These are phyloP conservation scores for Ommatoiulus sabulosus DNA, from an alignment of 2,888 invertebrate species.

Conservation along the genomic window DNA sequence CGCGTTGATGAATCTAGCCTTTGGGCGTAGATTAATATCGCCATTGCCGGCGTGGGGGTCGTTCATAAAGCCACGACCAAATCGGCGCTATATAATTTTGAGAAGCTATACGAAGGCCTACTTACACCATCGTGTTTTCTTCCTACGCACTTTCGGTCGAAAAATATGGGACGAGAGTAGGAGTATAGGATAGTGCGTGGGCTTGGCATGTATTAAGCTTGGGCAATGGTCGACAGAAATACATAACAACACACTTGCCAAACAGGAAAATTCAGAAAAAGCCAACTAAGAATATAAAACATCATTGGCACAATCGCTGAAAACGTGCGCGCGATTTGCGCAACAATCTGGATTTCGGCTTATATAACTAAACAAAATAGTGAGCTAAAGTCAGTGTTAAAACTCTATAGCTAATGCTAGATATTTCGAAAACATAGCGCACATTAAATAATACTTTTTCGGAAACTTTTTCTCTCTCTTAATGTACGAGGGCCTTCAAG, in stretches of 20 bases:
- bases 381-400: too few species aligned
- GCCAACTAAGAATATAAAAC: neutral
- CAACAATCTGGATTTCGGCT: too few species aligned
- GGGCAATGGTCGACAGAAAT: neutral
- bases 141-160: neutral
- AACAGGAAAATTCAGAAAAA: neutral
- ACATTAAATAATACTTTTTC: too few species aligned
- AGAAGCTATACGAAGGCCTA: neutral
- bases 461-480: too few species aligned
- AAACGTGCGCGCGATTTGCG: too few species aligned
- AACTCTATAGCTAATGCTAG: too few species aligned
- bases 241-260: neutral
- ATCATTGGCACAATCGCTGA: neutral
- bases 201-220: neutral
- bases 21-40: neutral
- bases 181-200: neutral
- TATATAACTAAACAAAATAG: too few species aligned
- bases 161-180: slow-evolving; percentile 40
- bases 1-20: slow-evolving; percentile 28
- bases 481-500: too few species aligned
- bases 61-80: neutral
- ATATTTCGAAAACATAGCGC: too few species aligned
- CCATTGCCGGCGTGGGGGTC: neutral
- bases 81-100: neutral
- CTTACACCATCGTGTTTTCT: neutral